Base-by-base conservation (phyloP, 2,113 vertebrate genomes). In the Eleginops maclovinus region DNA sequence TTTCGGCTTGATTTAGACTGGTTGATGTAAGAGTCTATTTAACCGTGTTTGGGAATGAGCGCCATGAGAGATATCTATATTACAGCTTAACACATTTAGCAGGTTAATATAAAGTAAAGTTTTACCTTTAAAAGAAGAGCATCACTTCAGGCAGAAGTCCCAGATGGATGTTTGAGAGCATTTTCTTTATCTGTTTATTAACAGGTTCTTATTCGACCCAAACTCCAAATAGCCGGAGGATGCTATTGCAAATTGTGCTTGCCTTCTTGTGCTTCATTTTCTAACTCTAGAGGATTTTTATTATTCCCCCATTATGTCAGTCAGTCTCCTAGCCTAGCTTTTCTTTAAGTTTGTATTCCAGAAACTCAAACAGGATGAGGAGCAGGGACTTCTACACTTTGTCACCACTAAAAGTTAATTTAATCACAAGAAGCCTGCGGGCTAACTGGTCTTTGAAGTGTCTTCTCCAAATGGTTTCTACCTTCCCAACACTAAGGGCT, bases 201-300 rank as follows among this genome's bases (percentile, higher is more conserved):
- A 28, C 11, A 3, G 24, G 4, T 50, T 50, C 63, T 22, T 63
- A 22, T 24, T 63, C 21, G 14, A 36, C 15, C n/a, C 31, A 50
- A 15, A 46, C 28, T 51, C 24, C 26, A 67, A 65, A 65, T n/a
- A 21, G 7, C 63, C 22, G 49, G 46, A 31, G 56, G 77, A 73
- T 41, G 9, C 4, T 21, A 69, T 8, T 44, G 19, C 70, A 28
- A 40, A 74, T 63, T 63, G 44, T 21, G 0, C n/a, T 13, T 11
- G 40, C 60, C 50, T 26, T 63, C 1, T 22, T 58, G 9, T 68
- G 26, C 26, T 55, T 66, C 9, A 62, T 13, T 71, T 6, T n/a
- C 17, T 14, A 4, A 59, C 26, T 50, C 9, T n/a, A n/a, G n/a
- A n/a, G n/a, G n/a, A n/a, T n/a, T n/a, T n/a, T n/a, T n/a, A n/a